phyloP scores from a whole-genome alignment of 2,113 vertebrate species.

The Fregetta grallaria region DNA sequence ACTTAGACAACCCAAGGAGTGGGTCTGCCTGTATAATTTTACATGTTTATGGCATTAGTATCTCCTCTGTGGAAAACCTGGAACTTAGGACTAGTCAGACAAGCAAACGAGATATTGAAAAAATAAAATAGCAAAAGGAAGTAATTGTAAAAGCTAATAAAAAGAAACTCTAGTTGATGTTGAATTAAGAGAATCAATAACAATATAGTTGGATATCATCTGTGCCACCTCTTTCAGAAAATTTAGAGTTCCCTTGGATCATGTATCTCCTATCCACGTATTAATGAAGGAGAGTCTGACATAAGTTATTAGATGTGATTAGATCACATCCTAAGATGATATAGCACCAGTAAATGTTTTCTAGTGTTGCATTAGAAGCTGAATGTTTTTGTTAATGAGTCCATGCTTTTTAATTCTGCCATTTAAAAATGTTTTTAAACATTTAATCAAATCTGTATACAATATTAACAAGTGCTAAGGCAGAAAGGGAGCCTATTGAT shows the following conservation, averaged over 20 bases:
- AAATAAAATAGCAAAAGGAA: neutral
- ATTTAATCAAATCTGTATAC: slow-evolving; percentile 20
- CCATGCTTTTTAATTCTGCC: slow-evolving; percentile 37
- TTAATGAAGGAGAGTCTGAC: slow-evolving; percentile 1
- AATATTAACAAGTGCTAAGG: slow-evolving; percentile 33
- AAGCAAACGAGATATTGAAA: neutral
- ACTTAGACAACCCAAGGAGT: neutral
- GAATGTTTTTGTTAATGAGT: slow-evolving; percentile 15
- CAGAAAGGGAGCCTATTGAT: slow-evolving; percentile 54
- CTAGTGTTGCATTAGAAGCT: neutral
- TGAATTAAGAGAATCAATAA: neutral
- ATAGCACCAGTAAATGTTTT: slow-evolving; percentile 14
- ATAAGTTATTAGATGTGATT: slow-evolving; percentile 19
- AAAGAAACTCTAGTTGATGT: neutral
- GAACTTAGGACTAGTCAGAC: neutral
- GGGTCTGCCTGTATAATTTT: neutral
- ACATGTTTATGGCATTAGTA: neutral
- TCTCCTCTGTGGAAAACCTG: neutral
- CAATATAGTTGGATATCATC: neutral
- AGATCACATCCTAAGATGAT: slow-evolving; percentile 23
- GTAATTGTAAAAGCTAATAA: neutral
- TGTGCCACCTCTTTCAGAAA: neutral
- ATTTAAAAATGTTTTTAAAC: slow-evolving; percentile 40
- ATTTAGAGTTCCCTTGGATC: neutral
- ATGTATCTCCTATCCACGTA: neutral